These are phyloP conservation scores for Macrotrachela quadricornifera DNA, from an alignment of 1,140 invertebrate genomes.

Conservation along the genomic window DNA sequence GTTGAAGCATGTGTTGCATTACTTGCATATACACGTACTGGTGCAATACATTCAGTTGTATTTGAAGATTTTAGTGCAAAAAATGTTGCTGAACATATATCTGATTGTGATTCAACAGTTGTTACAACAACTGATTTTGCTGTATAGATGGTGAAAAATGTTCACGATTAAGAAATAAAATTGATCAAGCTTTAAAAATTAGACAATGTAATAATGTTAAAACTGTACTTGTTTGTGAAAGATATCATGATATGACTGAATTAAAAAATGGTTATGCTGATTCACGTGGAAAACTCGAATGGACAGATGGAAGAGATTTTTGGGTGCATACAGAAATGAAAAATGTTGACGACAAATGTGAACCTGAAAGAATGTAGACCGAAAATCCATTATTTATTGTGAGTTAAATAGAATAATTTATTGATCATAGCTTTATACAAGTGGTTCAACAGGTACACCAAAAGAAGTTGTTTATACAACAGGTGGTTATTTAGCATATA, in stretches of 20 bases:
- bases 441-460: too few species aligned
- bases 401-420: too few species aligned
- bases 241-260: conserved; percentile 16
- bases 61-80: conserved; percentile 42
- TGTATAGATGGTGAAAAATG: conserved; percentile 31
- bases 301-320: too few species aligned
- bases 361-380: conserved; percentile 29
- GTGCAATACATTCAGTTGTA: conserved; percentile 37
- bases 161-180: conserved; percentile 33
- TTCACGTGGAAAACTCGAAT: conserved; percentile 18
- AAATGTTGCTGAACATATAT: conserved; percentile 35
- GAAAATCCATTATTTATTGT: conserved; percentile 38
- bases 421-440: too few species aligned
- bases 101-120: conserved; percentile 29
- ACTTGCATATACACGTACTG: conserved; percentile 34
- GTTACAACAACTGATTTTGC: conserved; percentile 35
- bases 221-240: conserved; percentile 30
- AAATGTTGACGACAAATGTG: conserved; percentile 16
- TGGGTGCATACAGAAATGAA: conserved; percentile 5
- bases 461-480: too few species aligned
- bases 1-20: conserved; percentile 32
- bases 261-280: conserved; percentile 14
- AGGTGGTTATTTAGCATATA: too few species aligned
- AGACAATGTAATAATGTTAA: conserved; percentile 28
- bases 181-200: conserved; percentile 32